A percentile compares a stretch with the other conserved stretches of the same genome.
These are phyloP conservation scores for Neoarius graeffei DNA, from an alignment of 2,113 vertebrate genomes.

Conservation along the genomic window DNA sequence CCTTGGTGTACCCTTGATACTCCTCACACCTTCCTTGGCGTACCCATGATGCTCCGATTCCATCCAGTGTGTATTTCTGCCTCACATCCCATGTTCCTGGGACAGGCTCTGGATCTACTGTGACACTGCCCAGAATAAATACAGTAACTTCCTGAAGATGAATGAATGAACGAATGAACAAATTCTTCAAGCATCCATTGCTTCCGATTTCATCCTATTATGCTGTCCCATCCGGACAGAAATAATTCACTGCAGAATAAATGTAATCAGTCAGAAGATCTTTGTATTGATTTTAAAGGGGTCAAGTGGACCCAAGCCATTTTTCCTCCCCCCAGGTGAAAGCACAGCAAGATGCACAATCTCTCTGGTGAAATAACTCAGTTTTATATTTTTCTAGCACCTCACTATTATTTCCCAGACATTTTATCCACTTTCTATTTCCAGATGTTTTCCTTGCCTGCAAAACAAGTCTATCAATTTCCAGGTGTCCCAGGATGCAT, in stretches of 20 bases:
- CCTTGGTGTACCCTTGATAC: no score
- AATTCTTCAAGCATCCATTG: neutral
- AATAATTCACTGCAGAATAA: neutral
- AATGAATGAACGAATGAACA: neutral
- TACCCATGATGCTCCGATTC: no score
- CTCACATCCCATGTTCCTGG: neutral
- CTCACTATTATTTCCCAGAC: neutral
- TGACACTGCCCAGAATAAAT: neutral
- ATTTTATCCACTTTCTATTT: constrained; percentile 4
- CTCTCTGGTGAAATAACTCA: neutral
- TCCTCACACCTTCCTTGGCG: neutral
- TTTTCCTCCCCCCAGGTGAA: neutral
- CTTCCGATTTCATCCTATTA: neutral
- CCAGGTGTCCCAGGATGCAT: neutral
- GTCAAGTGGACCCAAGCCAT: neutral
- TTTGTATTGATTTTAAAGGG: neutral
- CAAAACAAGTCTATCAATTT: neutral
- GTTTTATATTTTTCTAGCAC: neutral
- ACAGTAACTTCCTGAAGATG: neutral
- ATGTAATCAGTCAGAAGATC: neutral
- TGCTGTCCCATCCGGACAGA: neutral
- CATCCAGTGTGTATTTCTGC: neutral
- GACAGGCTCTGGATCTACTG: neutral
- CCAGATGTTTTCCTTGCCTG: neutral
- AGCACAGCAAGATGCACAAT: constrained; percentile 1